These are phyloP conservation scores for Tiliacea citrago DNA, from an alignment of 2,888 invertebrate genomes.

Conservation along the genomic window DNA sequence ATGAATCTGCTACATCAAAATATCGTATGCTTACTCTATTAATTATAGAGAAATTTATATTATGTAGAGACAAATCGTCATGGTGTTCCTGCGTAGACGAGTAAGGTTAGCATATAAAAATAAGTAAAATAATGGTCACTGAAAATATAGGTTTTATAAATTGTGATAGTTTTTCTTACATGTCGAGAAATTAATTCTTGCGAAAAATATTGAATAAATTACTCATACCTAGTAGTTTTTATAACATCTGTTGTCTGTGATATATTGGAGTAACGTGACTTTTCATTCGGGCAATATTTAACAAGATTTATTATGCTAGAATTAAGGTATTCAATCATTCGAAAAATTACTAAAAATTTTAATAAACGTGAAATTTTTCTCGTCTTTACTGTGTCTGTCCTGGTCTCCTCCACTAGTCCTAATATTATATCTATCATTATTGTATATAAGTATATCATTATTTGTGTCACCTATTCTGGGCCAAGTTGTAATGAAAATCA, in stretches of 20 bases:
- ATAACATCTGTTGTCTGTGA: conserved; percentile 27
- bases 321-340: conserved; percentile 44
- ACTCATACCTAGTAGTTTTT: conserved; percentile 32
- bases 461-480: not conserved
- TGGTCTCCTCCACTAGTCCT: not conserved
- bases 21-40: conserved; percentile 83
- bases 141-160: not conserved
- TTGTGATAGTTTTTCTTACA: not conserved
- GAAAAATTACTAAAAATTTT: conserved; percentile 1
- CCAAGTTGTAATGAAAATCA: not conserved
- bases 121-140: not conserved
- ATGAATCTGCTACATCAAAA: conserved; percentile 86
- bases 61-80: conserved; percentile 83
- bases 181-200: conserved; percentile 7
- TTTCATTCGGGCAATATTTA: conserved; percentile 31
- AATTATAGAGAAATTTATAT: conserved; percentile 87
- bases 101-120: conserved; percentile 74
- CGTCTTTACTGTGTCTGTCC: not conserved
- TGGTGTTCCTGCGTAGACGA: conserved; percentile 71
- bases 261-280: conserved; percentile 34
- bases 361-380: not conserved
- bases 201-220: conserved; percentile 19
- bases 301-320: conserved; percentile 28
- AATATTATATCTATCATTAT: too few relatives aligned
- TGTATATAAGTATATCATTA: not conserved